Evolutionary conservation across 2,113 vertebrate species (phyloP).

Genomic region (Galemys pyrenaicus): DNA sequence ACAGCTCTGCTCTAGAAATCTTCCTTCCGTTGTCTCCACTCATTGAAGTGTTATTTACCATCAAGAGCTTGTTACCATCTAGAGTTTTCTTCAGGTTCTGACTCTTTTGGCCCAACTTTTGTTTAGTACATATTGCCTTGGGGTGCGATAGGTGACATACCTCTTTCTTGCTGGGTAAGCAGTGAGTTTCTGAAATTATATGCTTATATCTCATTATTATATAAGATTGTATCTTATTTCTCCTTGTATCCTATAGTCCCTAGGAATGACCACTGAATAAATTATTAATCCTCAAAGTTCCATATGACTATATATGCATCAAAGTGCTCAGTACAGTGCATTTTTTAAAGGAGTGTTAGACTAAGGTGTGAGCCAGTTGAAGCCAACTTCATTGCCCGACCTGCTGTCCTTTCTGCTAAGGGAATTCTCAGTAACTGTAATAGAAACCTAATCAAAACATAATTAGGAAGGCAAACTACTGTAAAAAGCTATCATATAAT

Average conservation of each 20-base stretch:
- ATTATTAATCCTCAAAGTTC: not conserved
- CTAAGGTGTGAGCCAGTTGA: not conserved
- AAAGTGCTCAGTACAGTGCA: not conserved
- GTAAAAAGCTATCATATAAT: slow-evolving; percentile 38
- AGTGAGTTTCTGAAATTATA: not conserved
- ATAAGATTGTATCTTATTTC: not conserved
- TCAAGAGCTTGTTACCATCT: not conserved
- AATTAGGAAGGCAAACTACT: slow-evolving; percentile 68
- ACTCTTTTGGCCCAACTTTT: not conserved
- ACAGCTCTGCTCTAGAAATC: too few relatives aligned
- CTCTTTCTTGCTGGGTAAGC: not conserved
- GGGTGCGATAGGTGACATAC: not conserved
- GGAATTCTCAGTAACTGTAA: not conserved
- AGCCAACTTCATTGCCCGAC: not conserved
- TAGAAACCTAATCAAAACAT: slow-evolving; percentile 62
- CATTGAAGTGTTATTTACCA: not conserved
- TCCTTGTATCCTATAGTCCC: not conserved
- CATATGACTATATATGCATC: not conserved
- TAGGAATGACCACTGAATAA: not conserved
- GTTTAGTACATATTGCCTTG: not conserved
- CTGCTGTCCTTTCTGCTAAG: slow-evolving; percentile 13
- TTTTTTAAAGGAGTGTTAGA: not conserved
- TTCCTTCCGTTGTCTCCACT: not conserved
- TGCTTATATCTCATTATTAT: not conserved
- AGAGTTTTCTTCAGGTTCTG: too few relatives aligned